Evolutionary conservation across 2,888 invertebrate species (phyloP).

Genomic region (Molanna angustata): DNA sequence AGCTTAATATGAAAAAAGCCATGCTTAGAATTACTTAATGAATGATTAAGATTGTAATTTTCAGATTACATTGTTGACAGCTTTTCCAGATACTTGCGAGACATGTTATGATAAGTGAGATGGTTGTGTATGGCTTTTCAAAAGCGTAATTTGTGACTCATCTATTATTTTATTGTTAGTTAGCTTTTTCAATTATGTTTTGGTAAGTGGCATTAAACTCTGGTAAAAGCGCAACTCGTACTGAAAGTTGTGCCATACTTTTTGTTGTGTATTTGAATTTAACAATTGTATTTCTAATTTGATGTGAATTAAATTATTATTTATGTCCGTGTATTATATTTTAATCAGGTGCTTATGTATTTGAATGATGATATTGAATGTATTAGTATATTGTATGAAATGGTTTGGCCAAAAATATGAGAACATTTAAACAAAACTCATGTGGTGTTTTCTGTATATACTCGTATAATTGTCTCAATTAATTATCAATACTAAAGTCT

Average conservation of each 20-base stretch:
- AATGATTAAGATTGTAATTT: too few relatives aligned
- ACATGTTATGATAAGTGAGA: conserved; percentile 24
- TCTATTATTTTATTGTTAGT: conserved; percentile 27
- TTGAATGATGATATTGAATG: too few relatives aligned
- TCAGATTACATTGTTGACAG: too few relatives aligned
- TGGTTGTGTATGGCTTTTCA: conserved; percentile 32
- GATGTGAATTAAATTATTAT: too few relatives aligned
- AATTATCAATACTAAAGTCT: too few relatives aligned
- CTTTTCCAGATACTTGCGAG: conserved; percentile 17
- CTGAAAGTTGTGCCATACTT: conserved; percentile 30
- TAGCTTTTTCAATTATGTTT: conserved; percentile 18
- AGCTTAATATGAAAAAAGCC: conserved; percentile 6
- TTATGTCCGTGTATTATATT: conserved; percentile 19
- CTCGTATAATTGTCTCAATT: too few relatives aligned
- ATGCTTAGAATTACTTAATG: too few relatives aligned
- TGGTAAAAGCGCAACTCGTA: conserved; percentile 27
- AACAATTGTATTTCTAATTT: not conserved
- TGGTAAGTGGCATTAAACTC: conserved; percentile 23
- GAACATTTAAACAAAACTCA: too few relatives aligned
- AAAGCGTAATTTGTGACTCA: conserved; percentile 30
- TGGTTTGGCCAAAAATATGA: too few relatives aligned
- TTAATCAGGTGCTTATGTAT: conserved; percentile 18
- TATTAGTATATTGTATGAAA: too few relatives aligned
- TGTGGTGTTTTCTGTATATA: too few relatives aligned
- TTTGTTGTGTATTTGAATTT: conserved; percentile 13